Conservation (phyloP, 2,888 invertebrate genomes). For the Terebella lapidaria region DNA sequence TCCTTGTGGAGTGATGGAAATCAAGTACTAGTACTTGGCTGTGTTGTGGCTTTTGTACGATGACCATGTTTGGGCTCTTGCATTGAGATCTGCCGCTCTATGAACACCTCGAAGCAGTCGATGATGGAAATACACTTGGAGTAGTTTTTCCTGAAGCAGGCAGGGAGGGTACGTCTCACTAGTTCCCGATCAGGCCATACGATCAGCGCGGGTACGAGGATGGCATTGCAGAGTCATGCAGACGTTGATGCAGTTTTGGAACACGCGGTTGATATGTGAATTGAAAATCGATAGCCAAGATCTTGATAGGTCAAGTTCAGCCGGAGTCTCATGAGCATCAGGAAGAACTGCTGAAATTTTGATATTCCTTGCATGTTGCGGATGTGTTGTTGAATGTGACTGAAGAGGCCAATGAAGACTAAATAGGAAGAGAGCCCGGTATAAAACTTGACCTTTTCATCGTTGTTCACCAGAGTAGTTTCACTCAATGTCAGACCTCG, state of each 20-base stretch:
- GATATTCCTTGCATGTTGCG: too few relatives aligned
- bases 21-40: conserved; percentile 29
- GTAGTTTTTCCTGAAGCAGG: conserved; percentile 20
- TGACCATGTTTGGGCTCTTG: conserved; percentile 27
- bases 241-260: too few relatives aligned
- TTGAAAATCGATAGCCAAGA: conserved; percentile 13
- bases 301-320: too few relatives aligned
- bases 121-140: conserved; percentile 18
- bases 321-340: too few relatives aligned
- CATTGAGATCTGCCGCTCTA: conserved; percentile 22
- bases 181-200: conserved; percentile 19
- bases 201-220: conserved; percentile 13
- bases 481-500: too few relatives aligned
- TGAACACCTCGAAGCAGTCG: conserved; percentile 28
- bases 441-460: too few relatives aligned
- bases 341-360: too few relatives aligned
- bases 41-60: conserved; percentile 30
- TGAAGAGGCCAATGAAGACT: too few relatives aligned
- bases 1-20: conserved; percentile 30
- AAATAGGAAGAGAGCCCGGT: too few relatives aligned
- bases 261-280: conserved; percentile 14
- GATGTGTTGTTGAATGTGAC: too few relatives aligned
- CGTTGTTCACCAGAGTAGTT: too few relatives aligned
- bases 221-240: conserved; percentile 12
- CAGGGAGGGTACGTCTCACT: conserved; percentile 21